Conservation (phyloP, 1,140 invertebrate species). For the Bombus superbus region DNA sequence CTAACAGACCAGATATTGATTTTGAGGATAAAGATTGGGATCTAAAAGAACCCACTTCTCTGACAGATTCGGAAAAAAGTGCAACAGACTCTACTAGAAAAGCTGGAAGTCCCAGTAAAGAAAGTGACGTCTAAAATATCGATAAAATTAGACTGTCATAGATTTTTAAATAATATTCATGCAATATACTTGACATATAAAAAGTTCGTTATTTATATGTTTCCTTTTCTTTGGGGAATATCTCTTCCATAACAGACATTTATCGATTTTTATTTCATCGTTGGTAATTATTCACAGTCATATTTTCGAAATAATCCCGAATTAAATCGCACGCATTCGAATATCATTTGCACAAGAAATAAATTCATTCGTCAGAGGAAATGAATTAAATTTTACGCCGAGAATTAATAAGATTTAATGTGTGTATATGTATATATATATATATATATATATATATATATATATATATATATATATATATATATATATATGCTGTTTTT, state of each 20-base stretch:
- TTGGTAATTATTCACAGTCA: neutral
- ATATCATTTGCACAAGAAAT: slow-evolving; percentile 14
- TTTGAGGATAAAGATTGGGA: slow-evolving; percentile 92
- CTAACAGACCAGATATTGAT: slow-evolving; percentile 88
- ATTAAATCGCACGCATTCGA: neutral
- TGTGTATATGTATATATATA: neutral
- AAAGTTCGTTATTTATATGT: neutral
- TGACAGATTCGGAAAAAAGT: slow-evolving; percentile 81
- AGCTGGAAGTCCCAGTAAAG: slow-evolving; percentile 75
- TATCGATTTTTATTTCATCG: neutral
- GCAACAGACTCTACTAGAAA: slow-evolving; percentile 63
- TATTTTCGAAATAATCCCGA: neutral
- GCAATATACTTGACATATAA: neutral
- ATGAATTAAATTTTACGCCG: neutral
- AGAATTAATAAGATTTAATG: neutral
- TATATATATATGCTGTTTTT: slow-evolving; percentile 44
- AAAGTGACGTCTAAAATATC: slow-evolving; percentile 74
- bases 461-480: neutral
- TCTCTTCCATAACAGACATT: slow-evolving; percentile 18
- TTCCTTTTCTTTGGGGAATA: neutral
- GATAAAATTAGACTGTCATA: neutral
- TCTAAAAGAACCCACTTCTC: slow-evolving; percentile 85
- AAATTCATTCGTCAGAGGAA: neutral
- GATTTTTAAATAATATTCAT: neutral
- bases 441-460: neutral